Evolutionary conservation across 2,113 vertebrate species (phyloP).

Genomic region (Sinocyclocheilus anophthalmus): DNA sequence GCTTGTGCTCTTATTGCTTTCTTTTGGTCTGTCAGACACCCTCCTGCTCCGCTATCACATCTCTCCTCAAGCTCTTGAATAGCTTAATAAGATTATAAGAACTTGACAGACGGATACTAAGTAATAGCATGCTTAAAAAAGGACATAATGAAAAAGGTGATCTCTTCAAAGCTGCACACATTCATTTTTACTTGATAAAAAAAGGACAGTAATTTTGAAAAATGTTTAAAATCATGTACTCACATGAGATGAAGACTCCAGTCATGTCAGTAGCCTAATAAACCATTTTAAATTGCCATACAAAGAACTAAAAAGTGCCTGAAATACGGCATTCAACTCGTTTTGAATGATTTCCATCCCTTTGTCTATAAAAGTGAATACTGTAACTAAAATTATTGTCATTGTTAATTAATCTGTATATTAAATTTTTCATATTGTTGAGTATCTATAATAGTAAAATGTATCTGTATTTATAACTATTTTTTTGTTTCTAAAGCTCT

Average conservation of each 20-base stretch:
- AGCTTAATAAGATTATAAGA: conserved; percentile 63
- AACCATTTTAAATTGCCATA: too few species aligned
- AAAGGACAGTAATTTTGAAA: not conserved
- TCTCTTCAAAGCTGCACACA: conserved; percentile 10
- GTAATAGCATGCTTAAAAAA: conserved; percentile 49
- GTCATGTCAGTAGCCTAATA: not conserved
- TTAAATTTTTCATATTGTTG: not conserved
- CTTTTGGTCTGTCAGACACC: conserved; percentile 48
- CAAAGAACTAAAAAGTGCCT: too few species aligned
- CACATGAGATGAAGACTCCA: not conserved
- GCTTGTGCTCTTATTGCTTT: conserved; percentile 56
- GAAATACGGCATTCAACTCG: too few species aligned
- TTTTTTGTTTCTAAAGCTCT: not conserved
- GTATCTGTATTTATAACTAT: not conserved
- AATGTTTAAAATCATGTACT: not conserved
- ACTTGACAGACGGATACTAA: conserved; percentile 51
- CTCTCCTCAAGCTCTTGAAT: conserved; percentile 55
- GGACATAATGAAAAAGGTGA: conserved; percentile 32
- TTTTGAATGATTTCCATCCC: too few species aligned
- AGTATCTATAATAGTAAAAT: not conserved
- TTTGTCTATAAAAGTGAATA: too few species aligned
- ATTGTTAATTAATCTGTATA: too few species aligned
- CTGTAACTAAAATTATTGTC: too few species aligned
- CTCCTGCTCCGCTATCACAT: conserved; percentile 38
- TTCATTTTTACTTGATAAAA: not conserved